A percentile compares a stretch with the other conserved stretches of the same genome.
Evolutionary conservation across 2,797 vertebrate species (phyloP).

Genomic region (Chrysocyon brachyurus): DNA sequence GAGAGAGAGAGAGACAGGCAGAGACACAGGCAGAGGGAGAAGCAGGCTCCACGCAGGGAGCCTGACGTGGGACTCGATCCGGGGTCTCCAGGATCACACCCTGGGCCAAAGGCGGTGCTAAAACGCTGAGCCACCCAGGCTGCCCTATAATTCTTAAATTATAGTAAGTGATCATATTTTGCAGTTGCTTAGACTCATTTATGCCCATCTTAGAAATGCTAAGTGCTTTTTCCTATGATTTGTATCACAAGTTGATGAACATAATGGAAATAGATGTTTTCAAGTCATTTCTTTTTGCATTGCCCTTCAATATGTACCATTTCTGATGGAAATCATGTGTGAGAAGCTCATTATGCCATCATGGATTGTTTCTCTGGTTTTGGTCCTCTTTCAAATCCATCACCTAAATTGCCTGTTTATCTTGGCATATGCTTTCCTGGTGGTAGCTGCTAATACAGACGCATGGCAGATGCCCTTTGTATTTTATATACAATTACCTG

Average conservation of each 20-base stretch:
- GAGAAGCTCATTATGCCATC: background rate
- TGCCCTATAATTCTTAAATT: background rate
- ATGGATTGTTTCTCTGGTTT: slow-evolving; percentile 11
- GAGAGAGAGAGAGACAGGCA: too few species aligned
- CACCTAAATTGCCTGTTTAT: background rate
- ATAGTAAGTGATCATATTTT: slow-evolving; percentile 25
- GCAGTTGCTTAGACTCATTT: slow-evolving; percentile 31
- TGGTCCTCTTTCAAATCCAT: background rate
- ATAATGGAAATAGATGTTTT: background rate
- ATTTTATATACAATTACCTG: slow-evolving; percentile 24
- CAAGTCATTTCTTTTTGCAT: slow-evolving; percentile 36
- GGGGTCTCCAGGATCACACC: too few species aligned
- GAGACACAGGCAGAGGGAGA: too few species aligned
- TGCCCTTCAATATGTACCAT: background rate
- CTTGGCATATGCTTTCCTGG: slow-evolving; percentile 34
- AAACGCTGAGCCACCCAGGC: too few species aligned
- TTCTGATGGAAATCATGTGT: background rate
- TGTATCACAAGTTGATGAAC: background rate
- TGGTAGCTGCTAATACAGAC: slow-evolving; percentile 27
- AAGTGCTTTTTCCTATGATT: background rate
- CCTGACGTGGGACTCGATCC: too few species aligned
- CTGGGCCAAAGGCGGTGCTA: too few species aligned
- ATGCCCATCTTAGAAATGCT: background rate
- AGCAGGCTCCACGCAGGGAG: too few species aligned
- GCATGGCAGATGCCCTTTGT: slow-evolving; percentile 60